Base-by-base conservation (phyloP, 2,888 invertebrate species). In the Pandemis heparana region DNA sequence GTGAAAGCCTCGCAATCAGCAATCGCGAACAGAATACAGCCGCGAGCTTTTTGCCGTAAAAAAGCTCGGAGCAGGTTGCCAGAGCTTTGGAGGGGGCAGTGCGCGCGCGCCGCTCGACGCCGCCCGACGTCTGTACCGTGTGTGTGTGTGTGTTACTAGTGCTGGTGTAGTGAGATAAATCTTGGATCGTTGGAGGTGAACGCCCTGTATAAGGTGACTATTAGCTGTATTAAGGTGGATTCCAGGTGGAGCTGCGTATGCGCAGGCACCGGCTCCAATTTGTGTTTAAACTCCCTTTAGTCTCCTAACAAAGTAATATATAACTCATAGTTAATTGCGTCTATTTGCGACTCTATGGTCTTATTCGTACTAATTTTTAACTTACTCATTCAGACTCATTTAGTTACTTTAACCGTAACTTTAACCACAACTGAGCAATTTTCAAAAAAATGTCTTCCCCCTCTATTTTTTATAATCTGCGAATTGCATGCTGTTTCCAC, bases 31-130 rank as follows among this genome's bases (percentile, higher is more conserved):
- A 86, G 81, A 84, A 85, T 85, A 88, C 87, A 86, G 85, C 85
- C 82, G 73, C 70, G 83, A 87, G 88, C 90, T 89, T 89, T 86
- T 89, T 87, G 83, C 85, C 86, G 89, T 86, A 90, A 91, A 92
- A 83, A 91, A 91, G 91, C 89, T 89, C 81, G 77, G 79, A 85
- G 86, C 89, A 88, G 89, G 90, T 87, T 87, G 88, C 75, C 78
- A 79, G 78, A 77, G 78, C 76, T 66, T 74, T 62, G 62, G 66
- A 63, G 78, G 79, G 79, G 80, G 77, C 88, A 89, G 92, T 90
- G 84, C 85, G 88, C 88, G 88, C 85, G 82, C 83, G 87, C 85
- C 82, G 84, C 81, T 80, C 84, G 85, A 80, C 77, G 75, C 68
- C 78, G 82, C 74, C 32, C 75, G 81, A 87, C 88, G 89, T 84